Base-by-base conservation (phyloP, 92 coral and sea anemone species). In the Umimayanthus kanabou region DNA sequence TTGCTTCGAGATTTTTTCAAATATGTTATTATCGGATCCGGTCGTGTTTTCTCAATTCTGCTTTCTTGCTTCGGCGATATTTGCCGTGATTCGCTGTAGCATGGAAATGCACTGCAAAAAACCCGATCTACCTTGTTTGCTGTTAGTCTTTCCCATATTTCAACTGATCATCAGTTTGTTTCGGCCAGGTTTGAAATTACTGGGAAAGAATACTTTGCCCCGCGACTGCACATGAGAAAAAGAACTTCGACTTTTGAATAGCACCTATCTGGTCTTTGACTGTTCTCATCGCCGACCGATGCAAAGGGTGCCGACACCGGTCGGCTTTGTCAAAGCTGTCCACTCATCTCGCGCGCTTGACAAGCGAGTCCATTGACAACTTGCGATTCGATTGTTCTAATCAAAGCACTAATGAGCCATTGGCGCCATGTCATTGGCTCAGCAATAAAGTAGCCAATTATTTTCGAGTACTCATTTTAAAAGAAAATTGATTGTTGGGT, bases 361-460 rank as follows among this genome's bases (percentile, higher is more conserved):
- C 94, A 92, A 87, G 69, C 85, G 85, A 86, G 81, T 89, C 96
- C 57, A 91, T 61, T 91, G 96, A 93, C 98, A 92, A 91, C 91
- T 91, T 93, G 92, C 88, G 94, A 95, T 95, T 92, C 96, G 89
- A 95, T 95, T 95, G 98, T 95, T 93, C 94, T 85, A 90, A 93
- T 90, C 93, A 92, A 85, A 90, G 88, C 92, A 69, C 88, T 93
- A 90, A 95, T 93, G 94, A 91, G 73, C 90, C 66, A 85, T 85
- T 76, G 77, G 86, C 50, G 92, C 79, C 90, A 88, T 90, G 87
- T 92, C 82, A 95, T 95, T 95, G 98, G 98, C 89, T 89, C 73
- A 86, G 84, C 87, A 77, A 88, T 91, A 93, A 95, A 95, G 94
- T 90, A 95, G 96, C 98, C 96, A 95, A 95, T 95, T 95, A 93